A percentile compares a stretch with the other conserved stretches of the same genome.
Conservation (phyloP, 2,888 invertebrate species). For the Drosophila dives region DNA sequence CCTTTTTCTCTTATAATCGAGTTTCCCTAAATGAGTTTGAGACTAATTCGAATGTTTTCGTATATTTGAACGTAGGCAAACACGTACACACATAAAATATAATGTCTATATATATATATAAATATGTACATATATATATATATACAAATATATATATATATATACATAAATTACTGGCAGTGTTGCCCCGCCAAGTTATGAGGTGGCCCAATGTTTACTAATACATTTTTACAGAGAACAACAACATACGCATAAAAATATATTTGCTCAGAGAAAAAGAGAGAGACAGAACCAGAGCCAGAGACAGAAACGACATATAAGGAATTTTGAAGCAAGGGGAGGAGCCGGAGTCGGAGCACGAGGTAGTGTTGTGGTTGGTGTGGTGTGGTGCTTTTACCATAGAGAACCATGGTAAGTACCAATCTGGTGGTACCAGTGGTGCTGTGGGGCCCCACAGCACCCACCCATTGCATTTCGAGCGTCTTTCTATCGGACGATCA, state of each 20-base stretch:
- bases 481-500: conserved; percentile 96
- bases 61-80: not conserved
- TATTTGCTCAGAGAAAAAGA: conserved; percentile 1
- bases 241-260: conserved; percentile 10
- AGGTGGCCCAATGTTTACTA: conserved; percentile 50
- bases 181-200: conserved; percentile 38
- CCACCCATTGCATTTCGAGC: conserved; percentile 98
- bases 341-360: conserved; percentile 17
- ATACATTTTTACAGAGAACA: conserved; percentile 51
- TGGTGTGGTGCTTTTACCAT: conserved; percentile 9
- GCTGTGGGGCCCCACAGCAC: conserved; percentile 98
- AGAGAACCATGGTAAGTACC: conserved; percentile 87
- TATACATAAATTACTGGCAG: not conserved
- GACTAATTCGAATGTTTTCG: not conserved
- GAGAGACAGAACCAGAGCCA: conserved; percentile 1
- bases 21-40: not conserved
- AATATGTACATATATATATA: conserved; percentile 8
- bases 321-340: not conserved
- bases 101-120: conserved; percentile 17
- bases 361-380: conserved; percentile 4
- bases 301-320: not conserved
- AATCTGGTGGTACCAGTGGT: conserved; percentile 98
- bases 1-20: not conserved
- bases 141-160: not conserved
- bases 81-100: not conserved